Base-by-base conservation (phyloP, 2,113 vertebrate species). In the Tachysurus fulvidraco region DNA sequence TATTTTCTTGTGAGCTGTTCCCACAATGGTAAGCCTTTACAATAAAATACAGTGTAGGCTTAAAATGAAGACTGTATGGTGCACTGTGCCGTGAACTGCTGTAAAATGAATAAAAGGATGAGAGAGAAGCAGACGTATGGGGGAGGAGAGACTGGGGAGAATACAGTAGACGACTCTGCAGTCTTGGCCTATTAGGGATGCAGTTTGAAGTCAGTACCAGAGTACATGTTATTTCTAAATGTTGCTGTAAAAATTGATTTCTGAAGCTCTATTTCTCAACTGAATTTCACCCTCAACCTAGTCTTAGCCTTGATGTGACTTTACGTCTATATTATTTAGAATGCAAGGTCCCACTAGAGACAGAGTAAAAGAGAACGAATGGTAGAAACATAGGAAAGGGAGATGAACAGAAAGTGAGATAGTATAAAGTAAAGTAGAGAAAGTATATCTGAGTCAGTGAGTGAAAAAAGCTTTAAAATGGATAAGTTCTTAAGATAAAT, bases 131-230 rank as follows among this genome's bases (percentile, higher is more conserved):
- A 50, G 65, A 28, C 0, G 30, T n/a, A 71, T 57, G 52, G 54
- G 76, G 16, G 82, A 88, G 50, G 36, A 55, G 65, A 62, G 59
- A 9, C 3, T 46, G 36, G 25, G 44, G 13, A 65, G 44, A 74
- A 73, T 59, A 85, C 30, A 76, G 14, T 30, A 76, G 54, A 78
- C 28, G 55, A 46, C 81, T 52, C 41, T 46, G 62, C 80, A 65
- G 80, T 50, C 59, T 44, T 62, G 46, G 57, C 13, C 80, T 83
- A 52, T 83, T 65, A 65, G 41, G 16, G 44, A 83, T 87, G 67
- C 86, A n/a, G 83, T 88, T 85, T 89, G 79, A 89, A 85, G 52
- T 83, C 78, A 71, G 52, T 57, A 78, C 83, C 60, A 87, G 78
- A 67, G 71, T 46, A 64, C 19, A 83, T 78, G 69, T 59, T 85